phyloP scores from a whole-genome alignment of 2,113 vertebrate genomes.

The Nicator chloris region DNA sequence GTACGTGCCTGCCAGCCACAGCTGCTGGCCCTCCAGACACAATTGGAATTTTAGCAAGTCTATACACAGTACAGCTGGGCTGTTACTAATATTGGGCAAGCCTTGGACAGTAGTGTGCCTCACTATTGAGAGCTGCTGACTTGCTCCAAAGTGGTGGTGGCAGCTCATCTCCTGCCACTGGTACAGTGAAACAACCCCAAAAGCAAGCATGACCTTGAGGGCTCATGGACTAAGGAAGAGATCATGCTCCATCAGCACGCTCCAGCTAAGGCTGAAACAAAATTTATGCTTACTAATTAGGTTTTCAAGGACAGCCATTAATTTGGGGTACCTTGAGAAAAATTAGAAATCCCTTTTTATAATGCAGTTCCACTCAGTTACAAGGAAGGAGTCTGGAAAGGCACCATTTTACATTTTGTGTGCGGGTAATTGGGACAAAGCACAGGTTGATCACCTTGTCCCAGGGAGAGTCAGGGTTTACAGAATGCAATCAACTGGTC shows the following conservation, averaged over 20 bases:
- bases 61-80: background rate
- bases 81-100: background rate
- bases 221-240: background rate
- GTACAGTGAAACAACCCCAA: accelerated
- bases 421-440: background rate
- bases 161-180: background rate
- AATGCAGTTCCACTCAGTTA: background rate
- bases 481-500: background rate
- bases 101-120: background rate
- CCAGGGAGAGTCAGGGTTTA: background rate
- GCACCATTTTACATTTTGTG: background rate
- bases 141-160: background rate
- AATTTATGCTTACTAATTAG: background rate
- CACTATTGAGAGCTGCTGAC: background rate
- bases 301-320: background rate
- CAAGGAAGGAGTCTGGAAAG: background rate
- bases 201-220: background rate
- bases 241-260: background rate
- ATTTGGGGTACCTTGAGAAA: background rate
- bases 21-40: background rate
- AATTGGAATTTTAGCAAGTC: background rate
- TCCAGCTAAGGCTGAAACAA: background rate
- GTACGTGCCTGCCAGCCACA: constrained; percentile 59
- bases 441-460: background rate
- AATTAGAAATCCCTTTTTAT: background rate